phyloP scores from a whole-genome alignment of 1,140 invertebrate species.

The Stenopsyche tienmushanensis region DNA sequence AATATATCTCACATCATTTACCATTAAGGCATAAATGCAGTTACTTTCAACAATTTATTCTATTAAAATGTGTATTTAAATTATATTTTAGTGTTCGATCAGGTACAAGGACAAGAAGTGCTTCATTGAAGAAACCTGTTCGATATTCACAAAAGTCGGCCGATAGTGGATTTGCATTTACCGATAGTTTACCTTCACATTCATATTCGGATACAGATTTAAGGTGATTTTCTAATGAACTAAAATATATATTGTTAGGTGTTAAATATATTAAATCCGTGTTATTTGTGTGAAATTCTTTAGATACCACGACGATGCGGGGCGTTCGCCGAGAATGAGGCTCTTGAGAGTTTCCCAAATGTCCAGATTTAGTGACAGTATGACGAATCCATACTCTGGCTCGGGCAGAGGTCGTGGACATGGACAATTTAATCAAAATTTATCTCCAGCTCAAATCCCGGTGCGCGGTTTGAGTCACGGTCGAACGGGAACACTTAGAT shows the following conservation, averaged over 20 bases:
- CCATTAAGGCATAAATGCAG: too few relatives aligned
- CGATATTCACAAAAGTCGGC: slow-evolving; percentile 70
- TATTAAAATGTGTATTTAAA: too few relatives aligned
- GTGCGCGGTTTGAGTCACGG: slow-evolving; percentile 8
- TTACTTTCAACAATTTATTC: too few relatives aligned
- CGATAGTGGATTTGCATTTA: slow-evolving; percentile 58
- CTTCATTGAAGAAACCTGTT: slow-evolving; percentile 64
- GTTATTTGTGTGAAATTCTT: slow-evolving; percentile 1
- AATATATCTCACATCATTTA: too few relatives aligned
- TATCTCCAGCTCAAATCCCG: neutral
- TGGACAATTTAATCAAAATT: neutral
- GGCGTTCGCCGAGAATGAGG: slow-evolving; percentile 36
- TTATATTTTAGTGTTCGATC: slow-evolving; percentile 18
- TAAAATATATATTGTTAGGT: neutral
- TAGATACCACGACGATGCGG: slow-evolving; percentile 55
- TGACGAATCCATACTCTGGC: neutral
- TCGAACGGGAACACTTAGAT: slow-evolving; percentile 4
- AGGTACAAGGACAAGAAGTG: slow-evolving; percentile 49
- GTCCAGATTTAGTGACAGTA: slow-evolving; percentile 48
- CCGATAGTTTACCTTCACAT: slow-evolving; percentile 50
- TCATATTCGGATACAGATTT: slow-evolving; percentile 59
- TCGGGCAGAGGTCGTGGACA: slow-evolving; percentile 3
- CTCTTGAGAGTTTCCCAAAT: slow-evolving; percentile 46
- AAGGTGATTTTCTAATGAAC: slow-evolving; percentile 42
- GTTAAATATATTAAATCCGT: neutral